These are phyloP conservation scores for Zingel zingel DNA, from an alignment of 2,113 vertebrate genomes.

Conservation along the genomic window DNA sequence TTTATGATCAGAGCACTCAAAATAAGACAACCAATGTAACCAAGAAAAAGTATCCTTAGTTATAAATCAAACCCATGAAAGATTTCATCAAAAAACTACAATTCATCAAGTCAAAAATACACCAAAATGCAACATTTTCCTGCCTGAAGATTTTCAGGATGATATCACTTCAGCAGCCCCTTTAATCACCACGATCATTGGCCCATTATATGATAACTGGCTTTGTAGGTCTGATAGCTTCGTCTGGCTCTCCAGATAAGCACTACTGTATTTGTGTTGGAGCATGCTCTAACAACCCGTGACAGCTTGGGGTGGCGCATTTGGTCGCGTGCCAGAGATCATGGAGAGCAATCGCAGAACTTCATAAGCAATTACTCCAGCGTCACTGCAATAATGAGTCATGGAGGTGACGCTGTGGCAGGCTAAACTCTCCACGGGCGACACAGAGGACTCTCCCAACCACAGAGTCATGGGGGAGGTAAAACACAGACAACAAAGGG, in stretches of 20 bases:
- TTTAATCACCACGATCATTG: neutral
- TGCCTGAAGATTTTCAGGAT: neutral
- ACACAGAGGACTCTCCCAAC: neutral
- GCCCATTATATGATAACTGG: slow-evolving; percentile 20
- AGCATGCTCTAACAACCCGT: slow-evolving; percentile 28
- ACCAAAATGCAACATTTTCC: neutral
- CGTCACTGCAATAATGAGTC: slow-evolving; percentile 58
- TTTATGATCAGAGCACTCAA: neutral
- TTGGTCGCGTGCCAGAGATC: slow-evolving; percentile 63
- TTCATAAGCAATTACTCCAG: slow-evolving; percentile 52
- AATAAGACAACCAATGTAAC: neutral
- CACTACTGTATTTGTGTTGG: neutral
- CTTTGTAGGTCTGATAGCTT: slow-evolving; percentile 14
- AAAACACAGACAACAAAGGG: neutral
- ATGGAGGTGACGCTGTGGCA: slow-evolving; percentile 34
- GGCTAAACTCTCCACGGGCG: neutral
- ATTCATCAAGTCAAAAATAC: neutral
- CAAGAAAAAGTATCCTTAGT: neutral
- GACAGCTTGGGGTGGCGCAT: slow-evolving; percentile 44
- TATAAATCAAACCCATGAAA: neutral
- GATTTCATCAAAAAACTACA: neutral
- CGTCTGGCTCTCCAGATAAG: slow-evolving; percentile 40
- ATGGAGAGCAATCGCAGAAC: slow-evolving; percentile 36
- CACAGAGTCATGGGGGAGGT: neutral
- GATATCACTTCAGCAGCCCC: neutral